These are phyloP conservation scores for Hydrotaea diabolus DNA, from an alignment of 2,888 invertebrate genomes.

Conservation along the genomic window DNA sequence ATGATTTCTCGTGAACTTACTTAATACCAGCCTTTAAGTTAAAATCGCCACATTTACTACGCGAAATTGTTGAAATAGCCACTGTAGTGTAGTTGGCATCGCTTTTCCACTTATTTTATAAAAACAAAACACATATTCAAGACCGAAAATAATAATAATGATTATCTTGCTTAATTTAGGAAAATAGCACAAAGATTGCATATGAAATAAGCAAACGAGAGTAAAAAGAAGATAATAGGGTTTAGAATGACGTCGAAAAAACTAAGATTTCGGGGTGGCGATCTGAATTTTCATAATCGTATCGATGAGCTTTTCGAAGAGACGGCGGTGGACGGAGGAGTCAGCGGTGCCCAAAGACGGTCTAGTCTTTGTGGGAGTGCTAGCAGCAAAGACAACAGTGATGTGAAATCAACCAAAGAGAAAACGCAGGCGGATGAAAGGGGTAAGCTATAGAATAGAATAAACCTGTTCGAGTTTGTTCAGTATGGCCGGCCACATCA, in stretches of 20 bases:
- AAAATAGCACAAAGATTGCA: neutral
- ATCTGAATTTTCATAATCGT: slow-evolving; percentile 77
- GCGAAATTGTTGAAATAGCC: too few relatives aligned
- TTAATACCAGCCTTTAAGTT: too few relatives aligned
- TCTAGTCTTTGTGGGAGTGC: slow-evolving; percentile 60
- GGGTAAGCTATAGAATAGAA: slow-evolving; percentile 60
- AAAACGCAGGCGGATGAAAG: slow-evolving; percentile 52
- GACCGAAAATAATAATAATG: neutral
- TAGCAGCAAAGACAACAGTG: slow-evolving; percentile 53
- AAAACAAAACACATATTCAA: slow-evolving; percentile 47
- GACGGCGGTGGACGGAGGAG: slow-evolving; percentile 34
- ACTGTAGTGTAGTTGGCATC: too few relatives aligned
- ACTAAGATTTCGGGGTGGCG: slow-evolving; percentile 81
- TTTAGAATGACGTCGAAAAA: slow-evolving; percentile 76
- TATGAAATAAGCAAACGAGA: slow-evolving; percentile 25
- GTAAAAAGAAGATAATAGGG: neutral
- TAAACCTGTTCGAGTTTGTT: slow-evolving; percentile 55
- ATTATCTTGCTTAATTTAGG: neutral
- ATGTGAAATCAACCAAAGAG: slow-evolving; percentile 57
- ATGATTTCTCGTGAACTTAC: too few relatives aligned
- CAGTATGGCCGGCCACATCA: neutral
- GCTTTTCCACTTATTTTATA: too few relatives aligned
- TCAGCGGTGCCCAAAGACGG: slow-evolving; percentile 51
- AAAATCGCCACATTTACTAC: too few relatives aligned
- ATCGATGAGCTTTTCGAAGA: slow-evolving; percentile 74